A percentile compares a stretch with the other conserved stretches of the same genome.
Evolutionary conservation across 2,113 vertebrate species (phyloP).

Genomic region (Lonchura striata): DNA sequence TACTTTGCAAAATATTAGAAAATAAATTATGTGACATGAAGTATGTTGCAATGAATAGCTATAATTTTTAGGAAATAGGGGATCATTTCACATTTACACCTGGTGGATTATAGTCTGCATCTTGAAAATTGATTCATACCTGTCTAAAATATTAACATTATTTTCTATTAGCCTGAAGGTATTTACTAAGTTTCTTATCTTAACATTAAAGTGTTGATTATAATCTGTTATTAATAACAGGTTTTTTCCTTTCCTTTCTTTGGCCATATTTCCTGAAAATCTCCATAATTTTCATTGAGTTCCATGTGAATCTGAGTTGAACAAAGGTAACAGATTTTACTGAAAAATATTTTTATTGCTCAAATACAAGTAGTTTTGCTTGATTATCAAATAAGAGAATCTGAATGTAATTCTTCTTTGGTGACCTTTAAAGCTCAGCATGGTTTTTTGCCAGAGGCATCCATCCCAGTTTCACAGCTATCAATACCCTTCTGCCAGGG

Average conservation of each 20-base stretch:
- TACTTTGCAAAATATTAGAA: slow-evolving; percentile 65
- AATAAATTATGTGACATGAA: slow-evolving; percentile 24
- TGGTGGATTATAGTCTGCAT: slow-evolving; percentile 15
- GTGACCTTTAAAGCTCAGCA: not conserved
- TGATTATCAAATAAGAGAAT: not conserved
- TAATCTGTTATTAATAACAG: not conserved
- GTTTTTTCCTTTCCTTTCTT: not conserved
- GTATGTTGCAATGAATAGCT: slow-evolving; percentile 10
- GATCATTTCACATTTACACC: slow-evolving; percentile 58
- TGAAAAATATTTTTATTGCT: not conserved
- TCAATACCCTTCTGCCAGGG: not conserved
- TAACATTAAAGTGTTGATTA: not conserved
- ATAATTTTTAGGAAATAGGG: slow-evolving; percentile 15
- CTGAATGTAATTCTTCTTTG: not conserved
- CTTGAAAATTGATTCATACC: not conserved
- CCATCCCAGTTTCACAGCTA: not conserved
- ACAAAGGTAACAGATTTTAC: not conserved
- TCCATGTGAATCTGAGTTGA: not conserved
- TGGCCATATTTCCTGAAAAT: not conserved
- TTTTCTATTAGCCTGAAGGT: not conserved
- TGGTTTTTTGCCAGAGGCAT: not conserved
- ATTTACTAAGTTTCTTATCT: not conserved
- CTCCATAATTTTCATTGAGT: not conserved
- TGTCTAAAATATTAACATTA: slow-evolving; percentile 10
- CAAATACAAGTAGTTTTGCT: not conserved